These are phyloP conservation scores for Mesocricetus auratus DNA, from an alignment of 2,113 vertebrate species.

Conservation along the genomic window DNA sequence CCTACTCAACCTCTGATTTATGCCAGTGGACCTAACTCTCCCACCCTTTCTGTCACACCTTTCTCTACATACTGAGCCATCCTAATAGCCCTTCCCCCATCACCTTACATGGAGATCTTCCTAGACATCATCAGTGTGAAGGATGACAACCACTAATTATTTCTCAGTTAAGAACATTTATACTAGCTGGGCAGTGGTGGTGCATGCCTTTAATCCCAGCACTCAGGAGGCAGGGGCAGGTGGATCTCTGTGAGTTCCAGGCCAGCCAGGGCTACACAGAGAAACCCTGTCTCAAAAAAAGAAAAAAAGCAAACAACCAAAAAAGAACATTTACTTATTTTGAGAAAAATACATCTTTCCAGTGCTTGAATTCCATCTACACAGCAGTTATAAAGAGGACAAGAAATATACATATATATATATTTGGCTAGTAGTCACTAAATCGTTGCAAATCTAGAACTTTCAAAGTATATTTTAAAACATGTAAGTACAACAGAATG, in stretches of 20 bases:
- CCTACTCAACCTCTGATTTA: background rate
- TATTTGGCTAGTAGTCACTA: background rate
- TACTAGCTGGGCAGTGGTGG: background rate
- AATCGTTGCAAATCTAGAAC: background rate
- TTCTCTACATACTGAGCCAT: background rate
- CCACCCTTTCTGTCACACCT: background rate
- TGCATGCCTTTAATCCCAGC: background rate
- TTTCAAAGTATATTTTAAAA: slow-evolving; percentile 49
- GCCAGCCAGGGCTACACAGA: background rate
- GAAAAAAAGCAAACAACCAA: too few relatives aligned
- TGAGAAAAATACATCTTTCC: background rate
- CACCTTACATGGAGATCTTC: background rate
- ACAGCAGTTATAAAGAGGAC: background rate
- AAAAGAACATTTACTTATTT: background rate
- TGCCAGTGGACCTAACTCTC: background rate
- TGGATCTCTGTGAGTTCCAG: background rate
- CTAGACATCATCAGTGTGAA: background rate
- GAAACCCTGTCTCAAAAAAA: background rate
- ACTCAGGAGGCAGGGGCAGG: background rate
- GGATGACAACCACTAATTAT: background rate
- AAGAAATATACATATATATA: background rate
- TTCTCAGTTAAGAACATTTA: background rate
- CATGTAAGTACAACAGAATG: background rate
- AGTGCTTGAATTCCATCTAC: background rate
- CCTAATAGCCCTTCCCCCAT: background rate